Conservation (phyloP, 2,113 vertebrate genomes). For the Grallaria varia region DNA sequence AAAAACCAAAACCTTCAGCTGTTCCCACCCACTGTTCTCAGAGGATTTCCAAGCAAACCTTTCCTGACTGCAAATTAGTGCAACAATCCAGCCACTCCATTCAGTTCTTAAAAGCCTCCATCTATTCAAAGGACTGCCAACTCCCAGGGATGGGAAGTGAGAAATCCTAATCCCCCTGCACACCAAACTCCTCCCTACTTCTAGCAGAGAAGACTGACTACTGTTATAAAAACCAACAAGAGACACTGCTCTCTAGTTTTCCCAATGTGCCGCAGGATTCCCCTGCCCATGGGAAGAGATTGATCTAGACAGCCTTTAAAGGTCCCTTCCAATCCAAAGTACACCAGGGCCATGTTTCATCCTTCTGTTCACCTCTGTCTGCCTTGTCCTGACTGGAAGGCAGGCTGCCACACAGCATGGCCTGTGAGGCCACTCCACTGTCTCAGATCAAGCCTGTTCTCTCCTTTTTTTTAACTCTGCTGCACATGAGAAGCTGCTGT, state of each 20-base stretch:
- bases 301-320: not conserved
- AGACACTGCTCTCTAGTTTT: not conserved
- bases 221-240: not conserved
- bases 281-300: fast-evolving
- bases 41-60: not conserved
- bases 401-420: not conserved
- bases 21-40: not conserved
- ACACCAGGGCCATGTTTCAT: not conserved
- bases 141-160: not conserved
- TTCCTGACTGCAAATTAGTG: constrained; percentile 24
- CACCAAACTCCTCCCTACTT: not conserved
- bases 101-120: not conserved
- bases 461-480: not conserved
- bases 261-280: not conserved
- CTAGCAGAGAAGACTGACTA: not conserved
- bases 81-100: not conserved
- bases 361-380: not conserved
- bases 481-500: not conserved
- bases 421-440: not conserved
- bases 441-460: not conserved
- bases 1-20: not conserved
- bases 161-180: not conserved
- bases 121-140: not conserved
- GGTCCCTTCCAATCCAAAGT: not conserved
- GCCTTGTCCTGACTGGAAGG: not conserved